phyloP scores from a whole-genome alignment of 2,113 vertebrate genomes.

The Pipra filicauda region DNA sequence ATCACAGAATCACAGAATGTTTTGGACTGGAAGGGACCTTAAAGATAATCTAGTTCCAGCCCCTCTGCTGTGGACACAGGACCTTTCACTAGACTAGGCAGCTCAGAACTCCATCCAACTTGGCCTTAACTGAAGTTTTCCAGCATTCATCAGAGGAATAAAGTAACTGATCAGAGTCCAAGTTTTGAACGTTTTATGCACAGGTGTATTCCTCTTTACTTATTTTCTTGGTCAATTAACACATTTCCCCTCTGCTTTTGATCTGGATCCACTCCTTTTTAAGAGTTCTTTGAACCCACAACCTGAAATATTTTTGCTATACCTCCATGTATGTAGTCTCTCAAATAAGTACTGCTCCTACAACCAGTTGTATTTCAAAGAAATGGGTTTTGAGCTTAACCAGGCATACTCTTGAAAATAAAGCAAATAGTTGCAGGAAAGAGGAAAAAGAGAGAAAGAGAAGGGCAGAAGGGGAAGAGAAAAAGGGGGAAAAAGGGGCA shows the following conservation, averaged over 20 bases:
- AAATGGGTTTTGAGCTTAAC: not conserved
- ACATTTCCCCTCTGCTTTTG: not conserved
- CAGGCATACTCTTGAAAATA: not conserved
- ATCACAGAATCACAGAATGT: not conserved
- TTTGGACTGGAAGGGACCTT: not conserved
- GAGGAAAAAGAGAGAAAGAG: not conserved
- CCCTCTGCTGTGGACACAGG: not conserved
- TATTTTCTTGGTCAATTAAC: not conserved
- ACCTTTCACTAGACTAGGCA: not conserved
- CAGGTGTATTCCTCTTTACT: not conserved
- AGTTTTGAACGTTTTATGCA: not conserved
- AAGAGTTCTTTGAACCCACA: not conserved
- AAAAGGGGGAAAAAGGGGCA: rapidly evolving
- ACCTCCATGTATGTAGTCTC: not conserved
- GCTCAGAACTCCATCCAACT: not conserved
- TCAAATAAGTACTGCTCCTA: not conserved
- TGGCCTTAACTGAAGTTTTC: not conserved
- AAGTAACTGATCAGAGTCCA: not conserved
- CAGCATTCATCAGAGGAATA: not conserved
- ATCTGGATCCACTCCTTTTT: not conserved
- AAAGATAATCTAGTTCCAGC: not conserved
- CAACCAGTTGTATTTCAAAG: not conserved
- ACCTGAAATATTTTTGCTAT: not conserved
- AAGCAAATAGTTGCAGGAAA: not conserved
- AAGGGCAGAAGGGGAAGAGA: rapidly evolving